Percentiles rank a stretch among this genome's conserved stretches.
Evolutionary conservation across 1,140 invertebrate genomes (phyloP).

Genomic region (Drosophila arizonae): DNA sequence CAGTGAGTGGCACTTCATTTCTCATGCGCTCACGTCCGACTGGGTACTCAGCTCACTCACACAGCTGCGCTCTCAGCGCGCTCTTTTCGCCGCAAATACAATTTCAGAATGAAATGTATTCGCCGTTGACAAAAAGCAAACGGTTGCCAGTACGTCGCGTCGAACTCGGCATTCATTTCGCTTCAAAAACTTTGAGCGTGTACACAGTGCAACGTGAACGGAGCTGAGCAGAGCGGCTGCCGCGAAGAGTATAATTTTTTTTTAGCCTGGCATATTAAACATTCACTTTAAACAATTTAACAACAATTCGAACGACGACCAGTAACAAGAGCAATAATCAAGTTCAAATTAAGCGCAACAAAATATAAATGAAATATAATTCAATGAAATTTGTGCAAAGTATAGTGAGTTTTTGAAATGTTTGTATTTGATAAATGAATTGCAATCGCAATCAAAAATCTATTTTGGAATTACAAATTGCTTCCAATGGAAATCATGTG

Average conservation of each 20-base stretch:
- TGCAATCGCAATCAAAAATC: conserved; percentile 48
- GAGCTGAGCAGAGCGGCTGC: conserved; percentile 50
- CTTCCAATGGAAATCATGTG: conserved; percentile 79
- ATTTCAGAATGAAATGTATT: conserved; percentile 70
- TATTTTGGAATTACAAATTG: conserved; percentile 67
- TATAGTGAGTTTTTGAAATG: conserved; percentile 24
- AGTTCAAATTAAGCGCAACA: conserved; percentile 18
- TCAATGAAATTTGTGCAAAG: conserved; percentile 32
- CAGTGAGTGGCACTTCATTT: not conserved
- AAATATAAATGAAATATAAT: not conserved
- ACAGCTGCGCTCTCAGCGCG: conserved; percentile 30
- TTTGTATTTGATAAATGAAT: conserved; percentile 37
- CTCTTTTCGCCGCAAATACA: conserved; percentile 49
- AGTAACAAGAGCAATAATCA: conserved; percentile 33
- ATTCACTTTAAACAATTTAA: conserved; percentile 45
- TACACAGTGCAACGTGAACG: conserved; percentile 60
- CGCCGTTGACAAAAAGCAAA: conserved; percentile 59
- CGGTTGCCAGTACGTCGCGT: conserved; percentile 43
- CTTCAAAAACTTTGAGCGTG: conserved; percentile 70
- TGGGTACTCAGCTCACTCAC: conserved; percentile 23
- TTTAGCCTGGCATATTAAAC: conserved; percentile 43
- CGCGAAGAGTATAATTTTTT: conserved; percentile 53
- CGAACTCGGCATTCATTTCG: conserved; percentile 70
- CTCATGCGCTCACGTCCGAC: conserved; percentile 17
- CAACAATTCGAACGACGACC: conserved; percentile 37